phyloP scores from a whole-genome alignment of 2,113 vertebrate genomes.

The Myxocyprinus asiaticus region DNA sequence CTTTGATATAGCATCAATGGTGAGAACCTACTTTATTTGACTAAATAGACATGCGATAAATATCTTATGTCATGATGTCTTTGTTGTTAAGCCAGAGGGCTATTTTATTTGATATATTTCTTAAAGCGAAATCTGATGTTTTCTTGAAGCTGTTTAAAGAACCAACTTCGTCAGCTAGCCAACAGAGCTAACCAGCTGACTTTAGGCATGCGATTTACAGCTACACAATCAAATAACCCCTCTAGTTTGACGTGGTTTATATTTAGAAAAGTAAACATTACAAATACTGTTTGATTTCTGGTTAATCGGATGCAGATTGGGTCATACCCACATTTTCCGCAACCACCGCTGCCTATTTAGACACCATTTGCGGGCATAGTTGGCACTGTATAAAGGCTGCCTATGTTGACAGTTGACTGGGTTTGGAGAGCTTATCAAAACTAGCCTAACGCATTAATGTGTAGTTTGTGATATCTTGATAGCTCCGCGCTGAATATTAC shows the following conservation, averaged over 20 bases:
- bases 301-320: not conserved
- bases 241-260: not conserved
- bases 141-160: conserved; percentile 14
- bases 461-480: not conserved
- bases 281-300: not conserved
- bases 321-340: not conserved
- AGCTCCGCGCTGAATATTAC: not conserved
- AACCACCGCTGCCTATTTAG: not conserved
- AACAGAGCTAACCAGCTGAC: conserved; percentile 26
- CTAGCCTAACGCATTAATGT: not conserved
- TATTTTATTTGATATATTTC: not conserved
- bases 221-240: not conserved
- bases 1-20: conserved; percentile 64
- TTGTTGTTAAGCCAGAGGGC: not conserved
- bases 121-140: conserved; percentile 20
- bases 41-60: not conserved
- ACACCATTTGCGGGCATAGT: too few relatives aligned
- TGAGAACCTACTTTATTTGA: conserved; percentile 53
- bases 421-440: not conserved
- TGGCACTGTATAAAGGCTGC: not conserved
- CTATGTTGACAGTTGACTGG: not conserved
- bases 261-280: not conserved
- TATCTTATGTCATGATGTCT: not conserved
- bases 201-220: conserved; percentile 1
- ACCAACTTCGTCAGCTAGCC: conserved; percentile 33